Evolutionary conservation across 2,113 vertebrate genomes (phyloP), one percentile per base, ranked within the genome.

Genomic region (Neomonachus schauinslandi): DNA sequence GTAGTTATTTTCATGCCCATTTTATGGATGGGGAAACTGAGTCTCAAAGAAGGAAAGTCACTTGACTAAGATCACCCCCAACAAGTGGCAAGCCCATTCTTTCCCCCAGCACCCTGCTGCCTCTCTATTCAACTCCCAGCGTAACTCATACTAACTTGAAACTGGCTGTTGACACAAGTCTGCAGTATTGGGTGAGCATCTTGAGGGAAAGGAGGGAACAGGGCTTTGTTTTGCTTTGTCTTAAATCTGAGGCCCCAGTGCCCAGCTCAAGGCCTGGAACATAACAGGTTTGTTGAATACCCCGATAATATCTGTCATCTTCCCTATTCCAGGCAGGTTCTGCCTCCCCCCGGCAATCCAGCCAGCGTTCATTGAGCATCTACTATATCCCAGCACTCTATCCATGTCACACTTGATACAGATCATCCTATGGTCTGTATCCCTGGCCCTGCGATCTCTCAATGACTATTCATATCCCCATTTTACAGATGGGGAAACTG

Each of bases 151-250:
- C 36, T 31, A 19, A 46, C 82, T n/a, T 6, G 42, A 24, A 51
- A 15, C 46, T n/a, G 42, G 21, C 9, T 63, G 6, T 33, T 36
- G 12, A 22, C 31, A 26, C 4, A 0, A 69, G 18, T 61, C 59
- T 46, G 39, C 51, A 61, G 39, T 5, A 3, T 1, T 1, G 57
- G 26, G 42, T 4, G 15, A 79, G 39, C n/a, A 55, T 12, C 55
- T 67, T 28, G 31, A 69, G 51, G 36, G 79, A 42, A 91, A 71
- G 67, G 22, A 71, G 6, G 39, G 11, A 67, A 13, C 18, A 22
- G 55, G 51, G 49, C 19, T 71, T n/a, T 59, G 42, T 46, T 96
- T 59, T 81, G 39, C 22, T 93, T 81, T 93, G 46, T 84, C 93
- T 93, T 95, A 26, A 22, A 18, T 87, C 72, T 79, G 79, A 95